These are phyloP conservation scores for Andrena cerasifolii DNA, from an alignment of 1,140 invertebrate species.

Conservation along the genomic window DNA sequence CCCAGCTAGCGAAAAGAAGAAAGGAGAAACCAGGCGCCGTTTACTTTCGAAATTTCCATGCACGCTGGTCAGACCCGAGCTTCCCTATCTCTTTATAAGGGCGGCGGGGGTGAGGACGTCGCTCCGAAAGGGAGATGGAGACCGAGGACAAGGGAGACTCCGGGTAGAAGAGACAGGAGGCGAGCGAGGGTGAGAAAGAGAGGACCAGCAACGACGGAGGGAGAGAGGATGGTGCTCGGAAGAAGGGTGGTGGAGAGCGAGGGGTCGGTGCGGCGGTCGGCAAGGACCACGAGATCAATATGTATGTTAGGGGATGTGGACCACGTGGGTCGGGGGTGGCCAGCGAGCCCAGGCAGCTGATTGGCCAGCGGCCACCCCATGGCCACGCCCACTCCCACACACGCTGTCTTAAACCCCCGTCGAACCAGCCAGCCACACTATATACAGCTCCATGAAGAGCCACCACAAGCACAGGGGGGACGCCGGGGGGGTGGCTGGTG, in stretches of 20 bases:
- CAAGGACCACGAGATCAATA: conserved; percentile 82
- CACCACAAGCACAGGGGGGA: conserved; percentile 49
- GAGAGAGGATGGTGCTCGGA: conserved; percentile 42
- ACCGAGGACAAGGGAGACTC: too few relatives aligned
- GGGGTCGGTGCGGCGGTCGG: conserved; percentile 68
- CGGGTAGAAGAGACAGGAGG: conserved; percentile 36
- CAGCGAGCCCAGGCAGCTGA: conserved; percentile 76
- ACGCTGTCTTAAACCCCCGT: conserved; percentile 79
- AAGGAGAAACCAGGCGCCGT: conserved; percentile 41
- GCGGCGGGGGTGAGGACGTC: conserved; percentile 22
- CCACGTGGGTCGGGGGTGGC: conserved; percentile 81
- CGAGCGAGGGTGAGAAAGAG: background rate
- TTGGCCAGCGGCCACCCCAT: conserved; percentile 80
- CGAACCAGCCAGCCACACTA: conserved; percentile 60
- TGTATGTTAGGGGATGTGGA: conserved; percentile 82
- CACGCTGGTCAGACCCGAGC: conserved; percentile 69
- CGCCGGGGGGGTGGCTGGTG: conserved; percentile 25
- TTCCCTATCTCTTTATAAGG: conserved; percentile 46
- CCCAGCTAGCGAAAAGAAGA: too few relatives aligned
- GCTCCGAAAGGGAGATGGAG: conserved; percentile 6
- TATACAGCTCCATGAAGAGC: conserved; percentile 53
- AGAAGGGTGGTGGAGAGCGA: conserved; percentile 43
- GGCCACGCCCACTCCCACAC: conserved; percentile 82
- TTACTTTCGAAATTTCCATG: conserved; percentile 52
- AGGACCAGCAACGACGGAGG: background rate